Base-by-base conservation (phyloP, 2,113 vertebrate genomes). In the Piaya cayana region DNA sequence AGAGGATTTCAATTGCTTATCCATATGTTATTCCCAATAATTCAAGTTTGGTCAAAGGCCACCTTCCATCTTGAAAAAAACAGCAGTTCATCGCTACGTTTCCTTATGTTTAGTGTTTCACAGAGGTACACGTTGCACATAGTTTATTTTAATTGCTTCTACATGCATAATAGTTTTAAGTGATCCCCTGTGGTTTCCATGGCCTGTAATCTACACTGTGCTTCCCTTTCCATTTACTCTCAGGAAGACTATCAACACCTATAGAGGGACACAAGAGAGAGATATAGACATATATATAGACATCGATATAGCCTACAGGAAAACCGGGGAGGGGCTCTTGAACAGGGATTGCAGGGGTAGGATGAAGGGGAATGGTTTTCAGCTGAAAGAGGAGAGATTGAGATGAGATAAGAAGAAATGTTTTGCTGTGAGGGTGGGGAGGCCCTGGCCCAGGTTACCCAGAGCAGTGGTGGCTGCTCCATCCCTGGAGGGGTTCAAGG, bases 91-190 rank as follows among this genome's bases (percentile, higher is more conserved):
- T 14, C 58, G 23, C 29, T 82, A 8, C 4, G 27, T 69, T 43
- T 68, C 55, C 69, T 23, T 45, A 2, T 16, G 14, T 74, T 82
- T 39, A 92, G 29, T 39, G n/a, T 90, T 96, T 83, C 88, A 52
- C 14, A 89, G 88, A 34, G n/a, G 70, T 76, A 47, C 15, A 49
- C 8, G n/a, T 59, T 67, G 74, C 2, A 4, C 53, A 63, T 25
- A 60, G 69, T 47, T 93, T 88, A 88, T 80, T 93, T 81, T 58
- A 96, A 96, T 90, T 82, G 93, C 34, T 86, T 80, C 19, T 80
- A 74, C 68, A 59, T 34, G 58, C 30, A 19, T 5, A 58, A 49
- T 77, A 32, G 63, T 67, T 96, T 80, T 68, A 92, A 69, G 77
- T 16, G 71, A 88, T 92, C 76, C 68, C 85, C 77, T 55, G 81